These are phyloP conservation scores for Staurois parvus DNA, from an alignment of 2,797 vertebrate genomes.

Conservation along the genomic window DNA sequence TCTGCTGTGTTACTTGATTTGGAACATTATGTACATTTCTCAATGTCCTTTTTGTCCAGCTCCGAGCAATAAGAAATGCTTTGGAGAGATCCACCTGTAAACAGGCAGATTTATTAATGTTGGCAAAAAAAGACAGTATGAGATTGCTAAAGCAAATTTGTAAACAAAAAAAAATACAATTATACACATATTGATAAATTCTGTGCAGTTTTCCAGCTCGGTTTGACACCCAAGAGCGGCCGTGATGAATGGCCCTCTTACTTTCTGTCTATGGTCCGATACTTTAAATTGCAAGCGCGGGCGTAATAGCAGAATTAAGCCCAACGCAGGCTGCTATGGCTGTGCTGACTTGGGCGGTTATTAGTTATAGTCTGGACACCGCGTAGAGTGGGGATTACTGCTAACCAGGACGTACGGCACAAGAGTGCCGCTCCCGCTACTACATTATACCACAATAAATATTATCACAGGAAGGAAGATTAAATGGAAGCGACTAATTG, in stretches of 20 bases:
- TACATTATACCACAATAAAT: slow-evolving; percentile 50
- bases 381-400: not conserved
- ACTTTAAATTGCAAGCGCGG: slow-evolving; percentile 37
- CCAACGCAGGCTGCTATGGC: not conserved
- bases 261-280: slow-evolving; percentile 17
- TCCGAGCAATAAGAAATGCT: slow-evolving; percentile 3
- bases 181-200: slow-evolving; percentile 57
- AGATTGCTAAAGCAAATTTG: slow-evolving; percentile 35
- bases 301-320: slow-evolving; percentile 32
- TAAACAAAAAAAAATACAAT: slow-evolving; percentile 51
- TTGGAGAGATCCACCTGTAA: slow-evolving; percentile 25
- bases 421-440: not conserved
- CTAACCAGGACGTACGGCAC: not conserved
- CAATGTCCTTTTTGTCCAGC: slow-evolving; percentile 11
- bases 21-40: slow-evolving; percentile 3
- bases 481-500: slow-evolving; percentile 52
- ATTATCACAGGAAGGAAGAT: slow-evolving; percentile 46
- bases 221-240: slow-evolving; percentile 29
- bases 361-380: slow-evolving; percentile 8
- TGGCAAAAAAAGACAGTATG: not conserved
- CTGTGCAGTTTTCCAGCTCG: slow-evolving; percentile 18
- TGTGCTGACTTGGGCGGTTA: not conserved
- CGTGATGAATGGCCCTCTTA: slow-evolving; percentile 49
- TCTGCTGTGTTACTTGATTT: not conserved
- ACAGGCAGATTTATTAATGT: slow-evolving; percentile 34